Evolutionary conservation across 2,113 vertebrate genomes (phyloP), one percentile per base, ranked within the genome.

Genomic region (Myrmecobius fasciatus): DNA sequence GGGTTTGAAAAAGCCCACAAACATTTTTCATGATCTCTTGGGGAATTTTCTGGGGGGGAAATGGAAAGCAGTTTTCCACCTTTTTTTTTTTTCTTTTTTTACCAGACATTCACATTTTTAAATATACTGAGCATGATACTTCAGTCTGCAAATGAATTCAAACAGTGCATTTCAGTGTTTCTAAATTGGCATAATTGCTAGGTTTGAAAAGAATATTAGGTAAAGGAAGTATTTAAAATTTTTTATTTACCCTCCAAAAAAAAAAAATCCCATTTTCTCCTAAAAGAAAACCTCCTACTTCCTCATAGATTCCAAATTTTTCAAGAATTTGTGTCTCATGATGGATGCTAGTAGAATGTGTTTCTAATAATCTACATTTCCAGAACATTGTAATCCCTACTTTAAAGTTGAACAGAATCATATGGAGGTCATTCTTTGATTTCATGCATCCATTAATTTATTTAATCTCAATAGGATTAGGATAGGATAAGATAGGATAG

Each of bases 321-420:
- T 83, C n/a, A 83, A 83, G 67, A 83, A 43, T 83, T 24, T 83
- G 36, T 43, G 43, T n/a, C 67, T 43, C 67, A 24, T 43, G 7
- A 43, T 43, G n/a, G n/a, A 83, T 83, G 67, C 36, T 43, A 83
- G 67, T 83, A 83, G 67, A 83, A 83, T 83, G n/a, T 83, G 67
- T 83, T 83, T 83, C 67, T 20, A 83, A 83, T 83, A 43, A 83
- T 43, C 67, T 83, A 83, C n/a, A 43, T 83, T 83, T 43, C 67
- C 67, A 83, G 67, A 83, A 83, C n/a, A 83, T 83, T 43, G n/a
- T 6, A 8, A 43, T 43, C 20, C 67, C n/a, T 83, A 43, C 6
- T 83, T 83, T 83, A 83, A 83, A 83, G n/a, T 83, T 22, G 67
- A 83, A 83, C n/a, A 83, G n/a, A 83, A 83, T 83, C 67, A 83